phyloP scores from a whole-genome alignment of 2,888 invertebrate genomes.

The Tryphoninae sp. region DNA sequence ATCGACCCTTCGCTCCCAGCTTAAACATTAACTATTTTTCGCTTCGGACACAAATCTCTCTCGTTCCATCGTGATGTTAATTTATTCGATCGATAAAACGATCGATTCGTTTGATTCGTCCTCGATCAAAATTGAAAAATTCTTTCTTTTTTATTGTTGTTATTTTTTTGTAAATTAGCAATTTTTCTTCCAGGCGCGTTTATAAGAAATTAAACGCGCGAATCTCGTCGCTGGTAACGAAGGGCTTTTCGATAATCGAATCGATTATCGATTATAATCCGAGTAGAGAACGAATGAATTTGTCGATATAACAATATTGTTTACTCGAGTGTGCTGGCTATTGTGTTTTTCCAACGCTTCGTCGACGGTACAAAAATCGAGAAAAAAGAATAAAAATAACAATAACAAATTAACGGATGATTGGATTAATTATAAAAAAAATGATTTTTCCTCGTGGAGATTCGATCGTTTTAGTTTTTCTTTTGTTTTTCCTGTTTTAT shows the following conservation, averaged over 20 bases:
- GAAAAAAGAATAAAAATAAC: not conserved
- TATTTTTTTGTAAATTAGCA: too few relatives aligned
- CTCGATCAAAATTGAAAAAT: not conserved
- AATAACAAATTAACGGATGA: not conserved
- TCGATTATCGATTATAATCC: not conserved
- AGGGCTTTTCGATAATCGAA: slow-evolving; percentile 7
- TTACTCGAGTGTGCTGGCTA: slow-evolving; percentile 2
- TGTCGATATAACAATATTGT: slow-evolving; percentile 1
- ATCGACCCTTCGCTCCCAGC: slow-evolving; percentile 9
- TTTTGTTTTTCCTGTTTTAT: not conserved
- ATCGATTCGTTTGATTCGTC: not conserved
- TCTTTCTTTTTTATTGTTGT: not conserved
- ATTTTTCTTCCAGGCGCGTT: too few relatives aligned
- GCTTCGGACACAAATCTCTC: slow-evolving; percentile 3
- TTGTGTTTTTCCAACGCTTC: slow-evolving; percentile 8
- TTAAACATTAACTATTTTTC: not conserved
- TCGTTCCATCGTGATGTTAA: not conserved
- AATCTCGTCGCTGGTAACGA: not conserved
- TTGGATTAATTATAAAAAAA: not conserved
- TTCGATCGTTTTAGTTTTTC: slow-evolving; percentile 1
- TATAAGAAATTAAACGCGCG: not conserved
- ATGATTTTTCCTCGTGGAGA: not conserved
- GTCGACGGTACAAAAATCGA: slow-evolving; percentile 38
- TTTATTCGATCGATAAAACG: not conserved
- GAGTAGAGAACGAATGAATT: slow-evolving; percentile 7